Base-by-base conservation (phyloP, 2,888 invertebrate genomes). In the Labia minor region DNA sequence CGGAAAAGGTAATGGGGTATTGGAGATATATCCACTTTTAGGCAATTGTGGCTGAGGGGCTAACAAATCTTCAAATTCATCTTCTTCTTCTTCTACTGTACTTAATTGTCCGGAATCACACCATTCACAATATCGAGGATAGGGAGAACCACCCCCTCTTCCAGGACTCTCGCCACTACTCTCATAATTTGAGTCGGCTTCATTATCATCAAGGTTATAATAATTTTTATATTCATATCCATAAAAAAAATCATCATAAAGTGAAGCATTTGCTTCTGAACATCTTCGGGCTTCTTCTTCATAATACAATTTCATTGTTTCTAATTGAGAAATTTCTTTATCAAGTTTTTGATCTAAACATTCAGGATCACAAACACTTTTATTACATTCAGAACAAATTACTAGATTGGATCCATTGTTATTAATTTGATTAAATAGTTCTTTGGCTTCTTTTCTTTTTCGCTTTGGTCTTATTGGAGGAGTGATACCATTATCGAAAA, bases 391-490 rank as follows among this genome's bases (percentile, higher is more conserved):
- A 3, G 49, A 14, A 16, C 49, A 49, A 10, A 49, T 49, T 3
- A 49, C n/a, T 49, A 10, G 2, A 49, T 49, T 49, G 2, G 3
- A n/a, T 8, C 14, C 19, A 18, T 2, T 8, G 2, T 19, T 14
- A 66, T 6, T 37, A 19, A 21, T 64, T 61, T 64, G 16, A 19
- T 21, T 37, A n/a, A 19, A 10, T 64, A 16, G 3, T 49, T 67
- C 61, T 33, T 66, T 68, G 19, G 21, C 21, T 37, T 65, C 69
- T 33, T 68, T 69, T 3, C 65, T 33, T 37, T 68, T 69, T 8
- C 70, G 67, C 37, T 61, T 66, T 37, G 70, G 70, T n/a, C 66
- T 68, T 14, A 67, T 67, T 11, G 70, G 70, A 6, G 70, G 69
- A 19, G 61, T 65, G 11, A 37, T 21, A n/a, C 69, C 70, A 62